Percentiles rank a stretch among this genome's conserved stretches.
These are phyloP conservation scores for Reticulitermes speratus DNA, from an alignment of 1,140 invertebrate genomes.

Conservation along the genomic window DNA sequence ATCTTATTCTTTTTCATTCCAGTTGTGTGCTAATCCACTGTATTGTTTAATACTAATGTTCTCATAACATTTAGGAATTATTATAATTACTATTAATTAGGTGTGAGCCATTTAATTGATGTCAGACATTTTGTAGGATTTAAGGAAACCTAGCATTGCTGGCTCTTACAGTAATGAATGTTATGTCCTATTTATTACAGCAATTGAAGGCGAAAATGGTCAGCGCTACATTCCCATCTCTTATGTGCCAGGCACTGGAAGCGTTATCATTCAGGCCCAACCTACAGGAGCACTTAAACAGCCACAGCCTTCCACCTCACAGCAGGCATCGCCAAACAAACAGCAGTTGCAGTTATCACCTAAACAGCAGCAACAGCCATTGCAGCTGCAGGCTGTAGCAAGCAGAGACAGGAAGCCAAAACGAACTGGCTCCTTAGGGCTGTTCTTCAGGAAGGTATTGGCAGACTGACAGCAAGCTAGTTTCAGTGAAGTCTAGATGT, in stretches of 20 bases:
- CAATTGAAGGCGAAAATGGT: slow-evolving; percentile 37
- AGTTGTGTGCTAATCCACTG: no score
- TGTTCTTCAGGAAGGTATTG: slow-evolving; percentile 75
- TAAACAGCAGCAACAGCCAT: slow-evolving; percentile 10
- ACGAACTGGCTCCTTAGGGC: slow-evolving; percentile 63
- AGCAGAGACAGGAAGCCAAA: slow-evolving; percentile 50
- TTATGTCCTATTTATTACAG: slow-evolving; percentile 23
- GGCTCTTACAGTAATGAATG: no score
- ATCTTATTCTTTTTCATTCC: no score
- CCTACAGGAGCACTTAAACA: neutral
- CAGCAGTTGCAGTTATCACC: neutral
- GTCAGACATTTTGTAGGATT: no score
- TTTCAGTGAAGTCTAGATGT: no score
- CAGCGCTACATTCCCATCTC: slow-evolving; percentile 37
- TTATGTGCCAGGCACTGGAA: slow-evolving; percentile 32
- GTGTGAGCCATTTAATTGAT: neutral
- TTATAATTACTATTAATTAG: no score
- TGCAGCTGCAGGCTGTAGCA: neutral
- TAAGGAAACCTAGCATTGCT: no score
- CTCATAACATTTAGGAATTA: no score
- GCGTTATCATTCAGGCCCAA: slow-evolving; percentile 36
- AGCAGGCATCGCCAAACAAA: slow-evolving; percentile 27
- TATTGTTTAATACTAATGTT: no score
- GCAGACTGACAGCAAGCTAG: neutral
- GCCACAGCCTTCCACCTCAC: slow-evolving; percentile 16